Percentiles rank a stretch among this genome's conserved stretches.
phyloP scores from a whole-genome alignment of 2,113 vertebrate species.

The Caloenas nicobarica region DNA sequence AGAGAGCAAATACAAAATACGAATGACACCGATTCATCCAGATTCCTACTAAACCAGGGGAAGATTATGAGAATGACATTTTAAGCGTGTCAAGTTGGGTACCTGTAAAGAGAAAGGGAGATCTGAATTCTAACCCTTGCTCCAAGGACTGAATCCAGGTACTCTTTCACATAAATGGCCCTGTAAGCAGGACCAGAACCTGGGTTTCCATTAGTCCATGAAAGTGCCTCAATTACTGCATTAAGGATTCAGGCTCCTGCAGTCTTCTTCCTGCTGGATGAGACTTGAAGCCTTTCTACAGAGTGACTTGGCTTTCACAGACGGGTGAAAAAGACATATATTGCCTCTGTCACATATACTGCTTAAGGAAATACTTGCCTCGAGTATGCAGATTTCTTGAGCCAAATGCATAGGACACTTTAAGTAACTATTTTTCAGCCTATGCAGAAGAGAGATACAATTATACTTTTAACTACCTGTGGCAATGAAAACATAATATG shows the following conservation, averaged over 20 bases:
- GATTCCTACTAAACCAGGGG: background rate
- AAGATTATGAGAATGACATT: background rate
- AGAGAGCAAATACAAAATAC: background rate
- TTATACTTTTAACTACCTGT: background rate
- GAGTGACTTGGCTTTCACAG: background rate
- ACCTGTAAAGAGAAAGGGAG: background rate
- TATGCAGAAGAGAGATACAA: background rate
- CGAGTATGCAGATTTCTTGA: background rate
- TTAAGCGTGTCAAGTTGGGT: background rate
- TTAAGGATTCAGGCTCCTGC: background rate
- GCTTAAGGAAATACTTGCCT: background rate
- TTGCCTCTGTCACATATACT: background rate
- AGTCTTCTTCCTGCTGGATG: background rate
- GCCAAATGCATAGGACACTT: background rate
- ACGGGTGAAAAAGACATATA: background rate
- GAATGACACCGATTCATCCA: background rate
- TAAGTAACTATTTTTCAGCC: background rate
- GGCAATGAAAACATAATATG: background rate
- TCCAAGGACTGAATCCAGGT: background rate
- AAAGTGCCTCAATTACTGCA: background rate
- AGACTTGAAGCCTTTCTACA: background rate
- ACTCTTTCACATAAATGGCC: background rate
- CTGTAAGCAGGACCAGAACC: background rate
- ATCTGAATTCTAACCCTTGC: background rate
- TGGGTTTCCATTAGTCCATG: background rate